Evolutionary conservation across 1,140 invertebrate species (phyloP).

Genomic region (Laupala kohalensis): DNA sequence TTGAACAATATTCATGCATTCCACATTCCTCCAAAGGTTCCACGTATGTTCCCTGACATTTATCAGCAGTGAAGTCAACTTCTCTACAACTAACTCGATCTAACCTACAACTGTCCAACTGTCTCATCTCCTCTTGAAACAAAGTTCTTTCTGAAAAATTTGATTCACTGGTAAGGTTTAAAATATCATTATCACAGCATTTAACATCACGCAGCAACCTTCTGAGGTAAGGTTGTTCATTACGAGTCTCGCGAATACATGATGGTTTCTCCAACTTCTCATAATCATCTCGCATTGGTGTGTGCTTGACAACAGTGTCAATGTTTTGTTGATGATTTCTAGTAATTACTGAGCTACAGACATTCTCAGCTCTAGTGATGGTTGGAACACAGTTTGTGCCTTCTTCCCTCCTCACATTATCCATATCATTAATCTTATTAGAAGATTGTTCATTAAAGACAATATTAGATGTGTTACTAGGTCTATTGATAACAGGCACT

Average conservation of each 20-base stretch:
- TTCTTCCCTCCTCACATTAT: not conserved
- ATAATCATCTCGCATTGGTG: not conserved
- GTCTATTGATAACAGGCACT: constrained; percentile 1
- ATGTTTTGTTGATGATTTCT: not conserved
- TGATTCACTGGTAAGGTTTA: not conserved
- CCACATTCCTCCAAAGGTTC: too few relatives aligned
- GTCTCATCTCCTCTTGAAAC: not conserved
- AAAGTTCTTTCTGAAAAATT: not conserved
- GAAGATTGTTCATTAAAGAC: not conserved
- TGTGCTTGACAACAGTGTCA: not conserved
- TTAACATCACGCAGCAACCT: not conserved
- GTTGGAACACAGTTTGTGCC: constrained; percentile 12
- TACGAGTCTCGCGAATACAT: not conserved
- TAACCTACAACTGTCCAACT: too few relatives aligned
- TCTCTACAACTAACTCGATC: too few relatives aligned
- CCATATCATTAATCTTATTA: not conserved
- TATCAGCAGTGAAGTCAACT: too few relatives aligned
- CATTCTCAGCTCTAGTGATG: constrained; percentile 2
- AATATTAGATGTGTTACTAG: not conserved
- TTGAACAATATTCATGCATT: too few relatives aligned
- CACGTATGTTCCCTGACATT: too few relatives aligned
- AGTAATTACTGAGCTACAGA: not conserved
- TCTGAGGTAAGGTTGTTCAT: not conserved
- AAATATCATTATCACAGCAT: not conserved
- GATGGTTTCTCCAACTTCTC: too few relatives aligned